These are phyloP conservation scores for Eristalis intricaria DNA, from an alignment of 2,888 invertebrate species.

Conservation along the genomic window DNA sequence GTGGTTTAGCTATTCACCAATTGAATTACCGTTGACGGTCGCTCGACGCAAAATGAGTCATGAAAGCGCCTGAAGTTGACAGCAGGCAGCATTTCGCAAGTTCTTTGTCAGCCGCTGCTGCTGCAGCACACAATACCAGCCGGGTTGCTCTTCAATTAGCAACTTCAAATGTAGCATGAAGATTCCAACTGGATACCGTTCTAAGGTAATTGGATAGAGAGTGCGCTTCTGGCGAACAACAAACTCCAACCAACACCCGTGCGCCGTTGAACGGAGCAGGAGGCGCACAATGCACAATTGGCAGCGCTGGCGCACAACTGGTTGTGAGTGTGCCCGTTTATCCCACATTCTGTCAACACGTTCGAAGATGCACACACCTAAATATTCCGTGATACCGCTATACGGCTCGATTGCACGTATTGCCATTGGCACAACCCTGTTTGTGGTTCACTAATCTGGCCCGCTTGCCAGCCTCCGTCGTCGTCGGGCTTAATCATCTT, in stretches of 20 bases:
- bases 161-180: constrained; percentile 39
- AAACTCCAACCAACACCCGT: not conserved
- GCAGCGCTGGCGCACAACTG: constrained; percentile 42
- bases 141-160: constrained; percentile 54
- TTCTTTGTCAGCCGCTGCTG: constrained; percentile 16
- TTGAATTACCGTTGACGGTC: constrained; percentile 21
- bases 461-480: constrained; percentile 1
- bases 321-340: constrained; percentile 59
- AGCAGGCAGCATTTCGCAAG: constrained; percentile 4
- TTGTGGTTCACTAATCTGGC: constrained; percentile 16
- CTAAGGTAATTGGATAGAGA: constrained; percentile 29
- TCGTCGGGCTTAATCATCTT: constrained; percentile 31
- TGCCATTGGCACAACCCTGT: constrained; percentile 33
- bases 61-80: constrained; percentile 4
- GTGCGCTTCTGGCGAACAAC: constrained; percentile 35
- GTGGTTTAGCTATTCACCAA: constrained; percentile 50
- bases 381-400: constrained; percentile 60
- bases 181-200: constrained; percentile 33
- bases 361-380: constrained; percentile 50
- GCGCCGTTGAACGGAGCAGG: not conserved
- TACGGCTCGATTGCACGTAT: not conserved
- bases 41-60: constrained; percentile 4
- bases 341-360: constrained; percentile 57
- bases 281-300: constrained; percentile 27
- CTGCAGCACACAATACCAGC: constrained; percentile 11